phyloP scores from a whole-genome alignment of 2,113 vertebrate genomes.

The Pontoporia blainvillei region DNA sequence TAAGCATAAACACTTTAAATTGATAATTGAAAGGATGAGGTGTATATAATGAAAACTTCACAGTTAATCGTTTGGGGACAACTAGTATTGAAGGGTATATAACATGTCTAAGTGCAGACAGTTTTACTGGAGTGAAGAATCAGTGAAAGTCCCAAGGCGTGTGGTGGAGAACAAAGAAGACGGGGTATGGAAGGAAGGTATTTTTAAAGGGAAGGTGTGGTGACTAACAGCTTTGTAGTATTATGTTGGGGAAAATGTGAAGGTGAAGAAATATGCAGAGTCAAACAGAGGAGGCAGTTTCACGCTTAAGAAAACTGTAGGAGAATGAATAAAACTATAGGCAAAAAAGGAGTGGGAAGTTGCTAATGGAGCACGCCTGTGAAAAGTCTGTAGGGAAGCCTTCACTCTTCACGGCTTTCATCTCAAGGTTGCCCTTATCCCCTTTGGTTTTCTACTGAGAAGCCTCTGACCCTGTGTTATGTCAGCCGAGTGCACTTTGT shows the following conservation, averaged over 20 bases:
- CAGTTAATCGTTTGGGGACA: not conserved
- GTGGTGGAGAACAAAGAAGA: not conserved
- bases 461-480: accelerated
- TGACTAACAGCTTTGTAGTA: not conserved
- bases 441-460: not conserved
- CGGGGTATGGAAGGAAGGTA: not conserved
- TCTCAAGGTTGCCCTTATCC: not conserved
- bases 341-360: not conserved
- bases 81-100: not conserved
- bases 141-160: not conserved
- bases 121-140: not conserved
- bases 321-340: not conserved
- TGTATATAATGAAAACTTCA: not conserved
- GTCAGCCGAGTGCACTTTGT: not conserved
- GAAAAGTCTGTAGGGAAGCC: not conserved
- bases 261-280: not conserved
- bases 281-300: not conserved
- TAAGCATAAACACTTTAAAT: not conserved
- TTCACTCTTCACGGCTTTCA: not conserved
- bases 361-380: not conserved
- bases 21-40: not conserved
- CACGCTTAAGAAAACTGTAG: not conserved
- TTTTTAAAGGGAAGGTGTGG: not conserved
- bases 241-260: not conserved
- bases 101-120: not conserved